Conservation (phyloP, 2,113 vertebrate genomes). For the Phaethon lepturus region DNA sequence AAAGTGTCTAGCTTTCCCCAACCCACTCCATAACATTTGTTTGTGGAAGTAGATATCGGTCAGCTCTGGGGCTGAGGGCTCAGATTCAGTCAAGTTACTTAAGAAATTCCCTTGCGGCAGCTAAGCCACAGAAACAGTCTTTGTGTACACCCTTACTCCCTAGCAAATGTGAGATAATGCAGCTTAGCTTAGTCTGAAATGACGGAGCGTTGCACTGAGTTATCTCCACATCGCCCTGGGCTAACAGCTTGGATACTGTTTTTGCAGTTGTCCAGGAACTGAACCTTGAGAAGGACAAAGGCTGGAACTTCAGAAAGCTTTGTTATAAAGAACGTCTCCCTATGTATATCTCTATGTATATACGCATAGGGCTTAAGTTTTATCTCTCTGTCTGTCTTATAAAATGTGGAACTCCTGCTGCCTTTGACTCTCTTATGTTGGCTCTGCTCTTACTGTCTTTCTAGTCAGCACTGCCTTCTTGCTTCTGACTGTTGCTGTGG, state of each 20-base stretch:
- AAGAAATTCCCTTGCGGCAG: neutral
- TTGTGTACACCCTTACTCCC: neutral
- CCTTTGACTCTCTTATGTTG: neutral
- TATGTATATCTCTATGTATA: neutral
- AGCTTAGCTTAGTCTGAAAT: neutral
- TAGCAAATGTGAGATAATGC: neutral
- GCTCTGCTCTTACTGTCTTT: neutral
- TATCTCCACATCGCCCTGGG: neutral
- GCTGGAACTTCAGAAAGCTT: slow-evolving; percentile 1
- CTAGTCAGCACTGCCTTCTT: neutral
- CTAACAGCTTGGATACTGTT: neutral
- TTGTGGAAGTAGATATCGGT: accelerated
- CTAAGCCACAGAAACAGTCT: neutral
- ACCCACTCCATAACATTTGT: neutral
- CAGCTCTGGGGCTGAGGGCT: neutral
- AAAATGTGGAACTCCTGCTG: neutral
- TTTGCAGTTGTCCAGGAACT: neutral
- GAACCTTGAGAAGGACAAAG: neutral
- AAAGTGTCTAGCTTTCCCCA: neutral
- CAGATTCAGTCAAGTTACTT: neutral
- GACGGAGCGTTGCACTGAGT: neutral
- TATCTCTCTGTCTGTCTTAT: neutral
- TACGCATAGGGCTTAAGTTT: neutral
- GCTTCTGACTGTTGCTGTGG: neutral
- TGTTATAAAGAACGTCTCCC: neutral